Evolutionary conservation across 2,113 vertebrate genomes (phyloP), one percentile per base, ranked within the genome.

Genomic region (Gopherus evgoodei): DNA sequence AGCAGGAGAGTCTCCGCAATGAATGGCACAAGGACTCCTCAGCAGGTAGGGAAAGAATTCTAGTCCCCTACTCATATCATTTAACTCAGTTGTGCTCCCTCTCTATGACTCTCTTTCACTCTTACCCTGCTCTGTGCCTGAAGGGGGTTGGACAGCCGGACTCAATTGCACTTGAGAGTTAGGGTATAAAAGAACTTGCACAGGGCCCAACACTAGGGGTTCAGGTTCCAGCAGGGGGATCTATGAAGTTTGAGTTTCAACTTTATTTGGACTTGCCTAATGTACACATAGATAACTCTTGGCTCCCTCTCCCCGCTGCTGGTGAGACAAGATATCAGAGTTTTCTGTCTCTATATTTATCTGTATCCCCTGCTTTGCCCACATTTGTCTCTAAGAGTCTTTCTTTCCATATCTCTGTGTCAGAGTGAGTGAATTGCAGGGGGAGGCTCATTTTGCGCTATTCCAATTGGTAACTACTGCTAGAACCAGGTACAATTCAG

Each of bases 31-130:
- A 96, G 53, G 19, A 69, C 92, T 79, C n/a, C 65, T 90, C 21
- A 81, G 65, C 95, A 97, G 97, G 97, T 97, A 97, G 57, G 96
- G 59, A 76, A 86, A n/a, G 16, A 22, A 11, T 4, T 83, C 25
- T 86, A 38, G 3, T 38, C 29, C 65, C 93, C 47, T 29, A 50
- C 14, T 56, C 24, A 79, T 35, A 59, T 91, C 5, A 56, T 14
- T 3, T 16, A 76, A 12, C 52, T 92, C 76, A 0, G 0, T 11
- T 85, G 21, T 29, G 42, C 9, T 52, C 22, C 42, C 24, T 47
- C 52, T 84, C 44, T 72, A 8, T n/a, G 21, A 54, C 24, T 31
- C 31, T 50, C 27, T 83, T 49, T 47, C n/a, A n/a, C 7, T 76
- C 14, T 50, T 79, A 16, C 22, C 11, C 3, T 69, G 22, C 35